Conservation (phyloP, 2,888 invertebrate genomes). For the Tachina grossa region DNA sequence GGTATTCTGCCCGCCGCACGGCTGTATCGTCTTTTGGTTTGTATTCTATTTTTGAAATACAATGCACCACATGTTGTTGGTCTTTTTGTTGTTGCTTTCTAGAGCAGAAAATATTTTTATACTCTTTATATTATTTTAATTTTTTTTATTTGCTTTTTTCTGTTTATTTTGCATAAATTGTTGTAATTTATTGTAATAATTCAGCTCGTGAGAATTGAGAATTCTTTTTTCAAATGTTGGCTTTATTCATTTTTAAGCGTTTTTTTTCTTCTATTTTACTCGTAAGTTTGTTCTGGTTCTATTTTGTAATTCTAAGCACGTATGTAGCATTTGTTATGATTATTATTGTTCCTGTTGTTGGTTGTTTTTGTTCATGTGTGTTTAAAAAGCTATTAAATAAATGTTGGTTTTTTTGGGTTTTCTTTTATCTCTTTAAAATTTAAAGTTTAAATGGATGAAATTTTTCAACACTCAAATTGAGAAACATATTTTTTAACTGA, state of each 20-base stretch:
- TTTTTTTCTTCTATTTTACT: slow-evolving; percentile 24
- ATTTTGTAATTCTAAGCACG: slow-evolving; percentile 65
- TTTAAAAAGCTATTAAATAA: slow-evolving; percentile 67
- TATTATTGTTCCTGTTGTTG: slow-evolving; percentile 62
- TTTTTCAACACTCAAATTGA: slow-evolving; percentile 30
- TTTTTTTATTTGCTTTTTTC: slow-evolving; percentile 6
- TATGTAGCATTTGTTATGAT: slow-evolving; percentile 68
- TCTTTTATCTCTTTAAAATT: slow-evolving; percentile 16
- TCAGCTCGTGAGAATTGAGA: slow-evolving; percentile 55
- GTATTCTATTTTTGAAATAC: slow-evolving; percentile 10
- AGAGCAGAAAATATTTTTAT: slow-evolving; percentile 18
- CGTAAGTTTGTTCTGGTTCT: not conserved
- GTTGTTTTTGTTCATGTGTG: slow-evolving; percentile 40
- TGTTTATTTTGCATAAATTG: slow-evolving; percentile 63
- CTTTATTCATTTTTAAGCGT: slow-evolving; percentile 18
- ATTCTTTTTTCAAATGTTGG: slow-evolving; percentile 9
- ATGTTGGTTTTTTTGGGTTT: not conserved
- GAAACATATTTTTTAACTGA: not conserved
- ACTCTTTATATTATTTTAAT: slow-evolving; percentile 11
- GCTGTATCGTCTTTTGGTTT: slow-evolving; percentile 1
- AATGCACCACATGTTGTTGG: slow-evolving; percentile 41
- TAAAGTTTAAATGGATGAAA: slow-evolving; percentile 46
- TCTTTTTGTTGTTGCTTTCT: slow-evolving; percentile 32
- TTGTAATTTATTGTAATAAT: slow-evolving; percentile 70
- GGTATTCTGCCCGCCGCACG: not conserved